These are phyloP conservation scores for Cossypha polioptera DNA, from an alignment of 2,797 vertebrate genomes.

Conservation along the genomic window DNA sequence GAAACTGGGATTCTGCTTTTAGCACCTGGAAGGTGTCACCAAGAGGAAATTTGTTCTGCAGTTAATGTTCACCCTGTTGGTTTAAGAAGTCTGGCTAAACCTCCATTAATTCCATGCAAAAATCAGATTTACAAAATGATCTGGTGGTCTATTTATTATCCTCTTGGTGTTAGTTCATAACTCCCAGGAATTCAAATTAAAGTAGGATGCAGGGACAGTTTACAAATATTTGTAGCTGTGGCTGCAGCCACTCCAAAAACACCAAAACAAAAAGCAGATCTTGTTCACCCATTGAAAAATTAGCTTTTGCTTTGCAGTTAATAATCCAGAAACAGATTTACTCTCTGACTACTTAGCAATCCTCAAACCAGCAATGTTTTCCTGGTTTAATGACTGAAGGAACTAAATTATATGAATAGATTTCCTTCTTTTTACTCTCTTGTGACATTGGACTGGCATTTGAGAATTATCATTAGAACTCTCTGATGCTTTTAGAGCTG, in stretches of 20 bases:
- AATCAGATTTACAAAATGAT: neutral
- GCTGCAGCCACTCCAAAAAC: neutral
- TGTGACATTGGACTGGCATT: neutral
- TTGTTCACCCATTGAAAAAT: neutral
- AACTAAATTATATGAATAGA: neutral
- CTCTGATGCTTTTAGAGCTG: neutral
- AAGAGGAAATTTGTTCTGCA: neutral
- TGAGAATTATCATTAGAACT: neutral
- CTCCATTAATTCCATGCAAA: neutral
- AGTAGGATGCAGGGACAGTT: neutral
- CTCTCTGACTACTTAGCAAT: neutral
- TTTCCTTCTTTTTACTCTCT: neutral
- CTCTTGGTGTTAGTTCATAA: neutral
- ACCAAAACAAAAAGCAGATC: neutral
- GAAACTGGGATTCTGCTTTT: neutral
- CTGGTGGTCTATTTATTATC: neutral
- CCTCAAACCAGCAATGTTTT: neutral
- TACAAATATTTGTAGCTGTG: neutral
- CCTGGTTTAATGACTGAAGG: neutral
- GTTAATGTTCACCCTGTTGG: neutral
- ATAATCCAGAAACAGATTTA: neutral
- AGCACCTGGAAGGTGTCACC: neutral
- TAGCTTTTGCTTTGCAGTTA: neutral
- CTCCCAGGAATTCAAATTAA: neutral
- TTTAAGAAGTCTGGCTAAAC: neutral